phyloP scores from a whole-genome alignment of 2,888 invertebrate genomes.

The Panorpa germanica region DNA sequence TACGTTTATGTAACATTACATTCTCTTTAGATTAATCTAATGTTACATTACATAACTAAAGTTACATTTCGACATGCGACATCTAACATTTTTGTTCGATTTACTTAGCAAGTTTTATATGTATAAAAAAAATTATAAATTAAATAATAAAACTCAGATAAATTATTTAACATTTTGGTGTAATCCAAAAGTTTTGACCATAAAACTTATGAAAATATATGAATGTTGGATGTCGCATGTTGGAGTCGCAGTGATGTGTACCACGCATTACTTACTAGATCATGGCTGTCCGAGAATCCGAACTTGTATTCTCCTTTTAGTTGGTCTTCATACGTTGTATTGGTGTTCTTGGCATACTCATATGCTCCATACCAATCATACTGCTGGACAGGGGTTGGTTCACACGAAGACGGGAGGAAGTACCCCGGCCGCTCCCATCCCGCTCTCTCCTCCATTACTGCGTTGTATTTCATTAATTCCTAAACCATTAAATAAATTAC shows the following conservation, averaged over 20 bases:
- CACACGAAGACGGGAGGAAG: constrained; percentile 35
- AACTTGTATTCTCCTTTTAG: constrained; percentile 63
- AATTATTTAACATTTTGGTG: background rate
- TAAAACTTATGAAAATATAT: constrained; percentile 1
- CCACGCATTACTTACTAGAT: constrained; percentile 41
- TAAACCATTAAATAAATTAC: constrained; percentile 17
- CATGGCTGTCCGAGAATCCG: constrained; percentile 61
- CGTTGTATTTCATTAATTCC: constrained; percentile 52
- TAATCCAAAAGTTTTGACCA: no score
- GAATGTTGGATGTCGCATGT: no score
- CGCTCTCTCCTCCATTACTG: constrained; percentile 73
- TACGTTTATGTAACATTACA: no score
- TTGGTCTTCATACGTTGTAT: constrained; percentile 46
- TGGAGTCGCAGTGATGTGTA: constrained; percentile 6
- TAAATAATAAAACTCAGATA: no score
- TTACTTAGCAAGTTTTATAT: no score
- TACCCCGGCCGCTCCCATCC: constrained; percentile 84
- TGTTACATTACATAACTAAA: no score
- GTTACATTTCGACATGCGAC: no score
- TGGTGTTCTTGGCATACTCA: constrained; percentile 41
- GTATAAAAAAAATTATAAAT: no score
- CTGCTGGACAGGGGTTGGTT: constrained; percentile 36
- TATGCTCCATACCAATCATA: constrained; percentile 82
- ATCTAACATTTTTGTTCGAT: no score
- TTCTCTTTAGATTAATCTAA: no score